Conservation (phyloP, 2,888 invertebrate species). For the Melanargia galathea region DNA sequence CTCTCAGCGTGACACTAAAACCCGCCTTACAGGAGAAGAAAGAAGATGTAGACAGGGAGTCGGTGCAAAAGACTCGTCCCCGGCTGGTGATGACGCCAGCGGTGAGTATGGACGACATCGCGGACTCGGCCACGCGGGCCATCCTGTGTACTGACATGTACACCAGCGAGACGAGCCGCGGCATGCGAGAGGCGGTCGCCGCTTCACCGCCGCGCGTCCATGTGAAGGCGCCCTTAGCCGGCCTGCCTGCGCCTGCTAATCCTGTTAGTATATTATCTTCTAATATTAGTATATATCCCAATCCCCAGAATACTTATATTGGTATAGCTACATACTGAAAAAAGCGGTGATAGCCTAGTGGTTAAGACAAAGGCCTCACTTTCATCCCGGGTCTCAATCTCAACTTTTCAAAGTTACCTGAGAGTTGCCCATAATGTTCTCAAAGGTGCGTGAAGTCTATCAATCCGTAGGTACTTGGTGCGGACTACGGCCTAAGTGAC, state of each 20-base stretch:
- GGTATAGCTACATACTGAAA: too few species aligned
- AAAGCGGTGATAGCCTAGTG: too few species aligned
- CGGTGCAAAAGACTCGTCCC: slow-evolving; percentile 42
- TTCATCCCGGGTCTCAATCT: too few species aligned
- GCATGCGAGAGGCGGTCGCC: slow-evolving; percentile 29
- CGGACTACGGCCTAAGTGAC: too few species aligned
- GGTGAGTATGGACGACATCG: slow-evolving; percentile 52
- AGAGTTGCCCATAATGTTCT: too few species aligned
- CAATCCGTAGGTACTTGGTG: too few species aligned
- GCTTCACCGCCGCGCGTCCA: slow-evolving; percentile 31
- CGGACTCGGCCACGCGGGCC: slow-evolving; percentile 25
- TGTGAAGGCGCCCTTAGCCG: slow-evolving; percentile 45
- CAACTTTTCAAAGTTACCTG: too few species aligned
- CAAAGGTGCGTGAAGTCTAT: too few species aligned
- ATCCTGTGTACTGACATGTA: slow-evolving; percentile 54
- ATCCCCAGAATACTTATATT: too few species aligned
- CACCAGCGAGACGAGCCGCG: slow-evolving; percentile 44
- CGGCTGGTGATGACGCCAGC: slow-evolving; percentile 53
- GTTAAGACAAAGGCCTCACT: too few species aligned
- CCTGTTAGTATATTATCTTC: slow-evolving; percentile 46
- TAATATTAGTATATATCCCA: too few species aligned
- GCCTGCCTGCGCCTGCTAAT: slow-evolving; percentile 43
- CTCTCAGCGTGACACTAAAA: too few species aligned
- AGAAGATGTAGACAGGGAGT: slow-evolving; percentile 37
- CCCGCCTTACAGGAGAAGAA: slow-evolving; percentile 26